Base-by-base conservation (phyloP, 2,113 vertebrate genomes). In the Steatornis caripensis region DNA sequence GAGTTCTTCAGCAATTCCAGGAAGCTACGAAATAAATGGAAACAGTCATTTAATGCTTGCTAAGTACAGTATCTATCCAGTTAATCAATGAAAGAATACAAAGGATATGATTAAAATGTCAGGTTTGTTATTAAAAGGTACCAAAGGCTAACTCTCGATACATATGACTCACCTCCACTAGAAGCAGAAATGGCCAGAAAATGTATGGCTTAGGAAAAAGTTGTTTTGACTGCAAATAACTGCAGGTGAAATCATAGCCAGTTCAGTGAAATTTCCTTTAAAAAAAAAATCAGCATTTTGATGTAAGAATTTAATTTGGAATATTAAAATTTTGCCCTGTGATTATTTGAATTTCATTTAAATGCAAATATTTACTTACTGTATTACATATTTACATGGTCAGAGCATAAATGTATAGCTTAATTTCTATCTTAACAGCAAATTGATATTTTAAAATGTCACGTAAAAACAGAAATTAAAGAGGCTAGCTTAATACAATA, bases 391-490 rank as follows among this genome's bases (percentile, higher is more conserved):
- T 82, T 92, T 91, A 37, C 43, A 55, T 69, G 53, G 45, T 76
- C 58, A 72, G 34, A 75, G n/a, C 39, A 49, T 37, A 23, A 75
- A 71, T 64, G 43, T 20, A 22, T 89, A 39, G 81, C 95, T 94
- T 91, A 91, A 87, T 87, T 89, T 78, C 89, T 87, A 68, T 87
- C 65, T 79, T 91, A 82, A 70, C 53, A 27, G 69, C 39, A 97
- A 93, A 94, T 79, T 93, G 69, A 75, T 77, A 82, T 92, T 96
- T 91, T 81, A 64, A 94, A 95, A 92, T 92, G 84, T 71, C 83
- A 92, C 24, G 65, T 89, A 91, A 95, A 96, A 91, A 12, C 53
- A 89, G 69, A 96, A 78, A 75, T 78, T 75, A 68, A 92, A 91
- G 72, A 87, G 36, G 7, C 13, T 75, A 57, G 7, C 65, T 78